Conservation (phyloP, 1,140 invertebrate genomes). For the Dysdera silvatica region DNA sequence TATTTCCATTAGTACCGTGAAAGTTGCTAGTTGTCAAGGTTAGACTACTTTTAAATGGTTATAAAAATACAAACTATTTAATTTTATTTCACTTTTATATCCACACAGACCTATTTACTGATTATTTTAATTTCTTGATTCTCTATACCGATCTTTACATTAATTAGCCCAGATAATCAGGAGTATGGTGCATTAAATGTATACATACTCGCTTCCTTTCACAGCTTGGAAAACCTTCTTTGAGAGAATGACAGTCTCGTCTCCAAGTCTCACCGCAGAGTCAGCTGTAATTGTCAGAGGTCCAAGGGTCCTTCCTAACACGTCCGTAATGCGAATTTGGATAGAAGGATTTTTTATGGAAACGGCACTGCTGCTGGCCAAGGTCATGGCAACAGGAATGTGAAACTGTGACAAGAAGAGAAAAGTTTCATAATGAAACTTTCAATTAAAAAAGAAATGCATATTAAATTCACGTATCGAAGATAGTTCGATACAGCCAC, state of each 20-base stretch:
- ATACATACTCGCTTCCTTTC: constrained; percentile 51
- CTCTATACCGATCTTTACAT: no score
- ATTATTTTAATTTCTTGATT: no score
- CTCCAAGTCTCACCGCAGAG: constrained; percentile 60
- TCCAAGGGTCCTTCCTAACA: constrained; percentile 67
- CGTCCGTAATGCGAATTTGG: constrained; percentile 65
- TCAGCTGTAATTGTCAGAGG: constrained; percentile 62
- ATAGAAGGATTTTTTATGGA: constrained; percentile 61
- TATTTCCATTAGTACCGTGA: no score
- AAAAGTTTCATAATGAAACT: constrained; percentile 13
- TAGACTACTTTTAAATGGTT: no score
- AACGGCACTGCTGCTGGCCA: constrained; percentile 63
- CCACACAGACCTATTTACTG: no score
- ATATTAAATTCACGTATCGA: no score
- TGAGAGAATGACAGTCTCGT: constrained; percentile 66
- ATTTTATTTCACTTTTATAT: no score
- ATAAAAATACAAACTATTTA: no score
- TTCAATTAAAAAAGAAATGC: no score
- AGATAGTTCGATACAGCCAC: no score
- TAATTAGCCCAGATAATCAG: no score
- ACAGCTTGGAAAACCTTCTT: constrained; percentile 53
- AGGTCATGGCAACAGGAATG: constrained; percentile 65
- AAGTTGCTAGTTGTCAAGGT: no score
- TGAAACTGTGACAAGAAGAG: constrained; percentile 46
- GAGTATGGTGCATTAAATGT: background rate